These are phyloP conservation scores for Triops cancriformis DNA, from an alignment of 1,140 invertebrate species.

Conservation along the genomic window DNA sequence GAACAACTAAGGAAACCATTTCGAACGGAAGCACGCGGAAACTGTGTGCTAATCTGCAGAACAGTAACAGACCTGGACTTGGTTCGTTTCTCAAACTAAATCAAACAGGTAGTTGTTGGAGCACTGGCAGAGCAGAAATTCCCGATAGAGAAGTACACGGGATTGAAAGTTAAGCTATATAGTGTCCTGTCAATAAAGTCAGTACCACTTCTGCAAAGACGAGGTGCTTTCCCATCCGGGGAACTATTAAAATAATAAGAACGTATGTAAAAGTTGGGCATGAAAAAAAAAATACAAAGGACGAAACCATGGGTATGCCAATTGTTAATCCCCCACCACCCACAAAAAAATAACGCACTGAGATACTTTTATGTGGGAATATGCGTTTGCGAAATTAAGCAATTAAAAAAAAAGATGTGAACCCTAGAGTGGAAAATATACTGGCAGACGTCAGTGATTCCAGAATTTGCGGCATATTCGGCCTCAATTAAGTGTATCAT, in stretches of 20 bases:
- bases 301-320: slow-evolving; percentile 35
- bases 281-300: slow-evolving; percentile 33
- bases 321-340: slow-evolving; percentile 34
- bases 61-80: not conserved
- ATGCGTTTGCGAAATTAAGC: not conserved
- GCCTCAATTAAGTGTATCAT: not conserved
- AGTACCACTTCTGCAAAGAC: not conserved
- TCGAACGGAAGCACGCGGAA: not conserved
- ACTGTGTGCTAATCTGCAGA: not conserved
- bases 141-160: not conserved
- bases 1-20: not conserved
- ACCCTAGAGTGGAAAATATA: not conserved
- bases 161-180: not conserved
- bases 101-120: not conserved
- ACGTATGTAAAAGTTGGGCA: slow-evolving; percentile 27
- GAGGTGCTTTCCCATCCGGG: slow-evolving; percentile 4
- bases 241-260: slow-evolving; percentile 19
- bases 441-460: not conserved
- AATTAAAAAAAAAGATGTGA: not conserved
- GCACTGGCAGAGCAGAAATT: not conserved
- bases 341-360: slow-evolving; percentile 25
- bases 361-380: not conserved
- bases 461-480: not conserved
- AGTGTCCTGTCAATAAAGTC: not conserved
- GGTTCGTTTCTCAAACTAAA: not conserved